Evolutionary conservation across 53 echinoderm and acorn worm genomes (phyloP).

Genomic region (Paracentrotus lividus): DNA sequence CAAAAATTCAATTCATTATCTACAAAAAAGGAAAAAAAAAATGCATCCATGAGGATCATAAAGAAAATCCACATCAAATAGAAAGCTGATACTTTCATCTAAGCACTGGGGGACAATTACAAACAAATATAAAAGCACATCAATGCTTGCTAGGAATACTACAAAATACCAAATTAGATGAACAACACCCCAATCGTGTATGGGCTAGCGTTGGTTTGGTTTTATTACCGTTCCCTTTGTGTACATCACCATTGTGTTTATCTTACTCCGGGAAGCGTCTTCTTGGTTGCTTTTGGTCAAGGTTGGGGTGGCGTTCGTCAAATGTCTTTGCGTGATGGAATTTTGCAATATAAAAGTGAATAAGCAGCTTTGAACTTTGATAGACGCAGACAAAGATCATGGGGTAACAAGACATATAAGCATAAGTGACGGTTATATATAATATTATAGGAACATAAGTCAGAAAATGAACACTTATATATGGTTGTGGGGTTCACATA

Average conservation of each 20-base stretch:
- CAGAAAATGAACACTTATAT: neutral
- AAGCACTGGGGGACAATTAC: slow-evolving; percentile 9
- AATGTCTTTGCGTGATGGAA: slow-evolving; percentile 72
- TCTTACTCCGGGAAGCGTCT: slow-evolving; percentile 89
- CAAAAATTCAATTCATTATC: slow-evolving; percentile 8
- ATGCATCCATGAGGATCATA: neutral
- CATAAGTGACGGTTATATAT: slow-evolving; percentile 42
- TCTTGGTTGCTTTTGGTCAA: slow-evolving; percentile 94
- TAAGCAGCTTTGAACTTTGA: slow-evolving; percentile 63
- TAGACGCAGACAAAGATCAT: slow-evolving; percentile 48
- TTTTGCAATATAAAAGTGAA: slow-evolving; percentile 68
- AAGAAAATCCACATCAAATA: slow-evolving; percentile 45
- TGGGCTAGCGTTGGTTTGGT: slow-evolving; percentile 32
- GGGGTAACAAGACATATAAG: slow-evolving; percentile 49
- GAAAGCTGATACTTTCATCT: slow-evolving; percentile 33
- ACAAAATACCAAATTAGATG: slow-evolving; percentile 24
- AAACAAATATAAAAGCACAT: slow-evolving; percentile 51
- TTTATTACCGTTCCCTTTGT: slow-evolving; percentile 3
- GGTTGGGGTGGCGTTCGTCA: slow-evolving; percentile 80
- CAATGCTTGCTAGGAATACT: slow-evolving; percentile 33
- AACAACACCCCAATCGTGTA: neutral
- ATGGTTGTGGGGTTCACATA: slow-evolving; percentile 16
- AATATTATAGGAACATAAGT: neutral
- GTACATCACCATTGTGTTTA: slow-evolving; percentile 49
- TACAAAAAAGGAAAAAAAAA: neutral